Evolutionary conservation across 2,113 vertebrate genomes (phyloP), one percentile per base, ranked within the genome.

Genomic region (Sula dactylatra): DNA sequence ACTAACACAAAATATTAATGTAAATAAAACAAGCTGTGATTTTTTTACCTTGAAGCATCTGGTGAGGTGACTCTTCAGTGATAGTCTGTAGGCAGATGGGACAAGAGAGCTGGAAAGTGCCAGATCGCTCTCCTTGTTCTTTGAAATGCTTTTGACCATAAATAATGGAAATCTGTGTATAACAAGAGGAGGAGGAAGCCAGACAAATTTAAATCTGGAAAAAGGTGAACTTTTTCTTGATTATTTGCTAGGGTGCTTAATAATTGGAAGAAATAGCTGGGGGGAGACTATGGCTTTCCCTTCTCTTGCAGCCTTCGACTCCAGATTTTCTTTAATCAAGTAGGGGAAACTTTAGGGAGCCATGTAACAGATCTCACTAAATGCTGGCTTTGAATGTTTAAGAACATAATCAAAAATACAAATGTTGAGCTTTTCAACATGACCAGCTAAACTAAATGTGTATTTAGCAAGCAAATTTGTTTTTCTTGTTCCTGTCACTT

Each of bases 31-130:
- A 77, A 94, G 86, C 59, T 88, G 80, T 86, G 72, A 50, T 80
- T 94, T 80, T 94, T 92, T 62, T 95, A 79, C 69, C 73, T 82
- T 91, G 91, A 52, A 87, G 80, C 81, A 86, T 90, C 82, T 93
- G 80, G 42, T 87, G 73, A 89, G 81, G 78, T 94, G 81, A 69
- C n/a, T 80, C n/a, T 94, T 88, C 49, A 67, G 47, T 50, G 66
- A 16, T 14, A 32, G 21, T 25, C 38, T 36, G 61, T 64, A 72
- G 89, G 84, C 73, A 91, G 86, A 72, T 78, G 88, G 64, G 91
- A 91, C 25, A 16, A 45, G 84, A 89, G 70, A 84, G 42, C 45
- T 87, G 83, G 49, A 36, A 92, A 47, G 27, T 52, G 88, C 42
- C 47, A 62, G 54, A 32, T 81, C 2, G 0, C 34, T 88, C 32